These are phyloP conservation scores for Mohoua ochrocephala DNA, from an alignment of 2,113 vertebrate genomes.

Conservation along the genomic window DNA sequence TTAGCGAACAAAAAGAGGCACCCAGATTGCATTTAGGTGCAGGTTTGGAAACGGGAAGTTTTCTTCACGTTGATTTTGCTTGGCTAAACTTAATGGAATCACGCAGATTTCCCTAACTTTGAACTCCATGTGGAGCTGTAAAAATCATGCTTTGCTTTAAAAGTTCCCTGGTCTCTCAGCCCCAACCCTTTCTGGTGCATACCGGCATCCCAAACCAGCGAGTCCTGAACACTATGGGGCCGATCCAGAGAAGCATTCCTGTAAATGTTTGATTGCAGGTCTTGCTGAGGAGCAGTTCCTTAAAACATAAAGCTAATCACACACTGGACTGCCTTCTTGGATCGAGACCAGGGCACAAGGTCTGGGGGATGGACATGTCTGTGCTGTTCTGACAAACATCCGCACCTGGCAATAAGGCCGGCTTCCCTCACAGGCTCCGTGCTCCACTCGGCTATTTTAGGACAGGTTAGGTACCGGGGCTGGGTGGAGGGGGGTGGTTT, in stretches of 20 bases:
- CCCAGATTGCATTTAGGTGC: not conserved
- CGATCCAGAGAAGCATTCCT: not conserved
- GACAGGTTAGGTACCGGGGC: not conserved
- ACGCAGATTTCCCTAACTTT: not conserved
- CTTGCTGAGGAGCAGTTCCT: not conserved
- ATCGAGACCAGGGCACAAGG: not conserved
- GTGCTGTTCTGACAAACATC: not conserved
- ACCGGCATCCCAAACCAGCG: not conserved
- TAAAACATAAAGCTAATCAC: not conserved
- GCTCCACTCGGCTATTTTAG: not conserved
- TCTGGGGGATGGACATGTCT: accelerated
- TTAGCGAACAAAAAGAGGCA: not conserved
- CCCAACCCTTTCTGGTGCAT: not conserved
- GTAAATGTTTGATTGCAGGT: not conserved
- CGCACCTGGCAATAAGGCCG: not conserved
- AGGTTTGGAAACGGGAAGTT: not conserved
- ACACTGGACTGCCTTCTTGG: not conserved
- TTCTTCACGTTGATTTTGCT: not conserved
- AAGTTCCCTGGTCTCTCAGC: not conserved
- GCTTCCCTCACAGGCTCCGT: not conserved
- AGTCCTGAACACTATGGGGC: not conserved
- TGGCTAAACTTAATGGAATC: not conserved
- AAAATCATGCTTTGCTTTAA: not conserved
- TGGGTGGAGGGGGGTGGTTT: not conserved
- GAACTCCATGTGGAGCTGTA: not conserved